These are phyloP conservation scores for Pangasius mekongensis DNA, from an alignment of 2,797 vertebrate genomes.

Conservation along the genomic window DNA sequence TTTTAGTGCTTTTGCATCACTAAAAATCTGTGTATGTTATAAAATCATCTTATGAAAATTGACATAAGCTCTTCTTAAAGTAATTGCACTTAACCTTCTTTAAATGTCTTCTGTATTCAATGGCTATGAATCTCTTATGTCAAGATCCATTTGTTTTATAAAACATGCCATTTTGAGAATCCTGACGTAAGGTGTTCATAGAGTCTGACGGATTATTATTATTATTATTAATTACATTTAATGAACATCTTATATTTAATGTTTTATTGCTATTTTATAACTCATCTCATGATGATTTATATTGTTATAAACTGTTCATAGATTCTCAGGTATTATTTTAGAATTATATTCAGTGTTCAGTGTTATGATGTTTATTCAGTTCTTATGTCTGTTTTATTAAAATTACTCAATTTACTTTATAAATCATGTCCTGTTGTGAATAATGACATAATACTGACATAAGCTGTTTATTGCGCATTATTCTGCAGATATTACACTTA, in stretches of 20 bases:
- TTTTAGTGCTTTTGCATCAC: not conserved
- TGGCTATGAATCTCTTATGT: not conserved
- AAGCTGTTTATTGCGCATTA: not conserved
- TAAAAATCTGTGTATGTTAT: not conserved
- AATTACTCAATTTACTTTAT: not conserved
- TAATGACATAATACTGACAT: not conserved
- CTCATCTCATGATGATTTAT: not conserved
- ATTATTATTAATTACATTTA: not conserved
- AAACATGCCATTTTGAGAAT: not conserved
- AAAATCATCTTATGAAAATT: not conserved
- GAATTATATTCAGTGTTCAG: not conserved
- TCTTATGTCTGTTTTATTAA: not conserved
- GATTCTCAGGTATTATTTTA: not conserved
- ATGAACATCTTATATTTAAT: no score
- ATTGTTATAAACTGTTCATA: not conserved
- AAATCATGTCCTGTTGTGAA: not conserved
- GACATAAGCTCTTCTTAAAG: not conserved
- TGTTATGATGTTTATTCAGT: not conserved
- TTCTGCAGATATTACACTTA: not conserved
- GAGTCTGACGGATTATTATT: not conserved
- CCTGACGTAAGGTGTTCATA: not conserved
- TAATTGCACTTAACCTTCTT: not conserved
- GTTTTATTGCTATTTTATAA: no score
- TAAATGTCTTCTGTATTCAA: not conserved
- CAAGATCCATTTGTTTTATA: not conserved